These are phyloP conservation scores for Drosophila arizonae DNA, from an alignment of 1,140 invertebrate species.

Conservation along the genomic window DNA sequence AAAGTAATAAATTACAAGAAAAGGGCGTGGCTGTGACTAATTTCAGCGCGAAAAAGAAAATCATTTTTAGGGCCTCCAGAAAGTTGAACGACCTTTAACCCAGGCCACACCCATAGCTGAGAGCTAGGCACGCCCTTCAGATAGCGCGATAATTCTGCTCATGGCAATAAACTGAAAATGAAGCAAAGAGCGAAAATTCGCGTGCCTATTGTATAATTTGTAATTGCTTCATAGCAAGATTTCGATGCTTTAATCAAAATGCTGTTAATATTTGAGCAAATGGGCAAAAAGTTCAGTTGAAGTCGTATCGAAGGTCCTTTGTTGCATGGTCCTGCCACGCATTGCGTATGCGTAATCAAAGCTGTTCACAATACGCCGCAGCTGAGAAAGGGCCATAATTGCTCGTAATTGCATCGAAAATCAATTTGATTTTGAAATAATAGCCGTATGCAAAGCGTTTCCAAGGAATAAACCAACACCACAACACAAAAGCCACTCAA, in stretches of 20 bases:
- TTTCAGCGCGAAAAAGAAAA: constrained; percentile 37
- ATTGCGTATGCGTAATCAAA: constrained; percentile 42
- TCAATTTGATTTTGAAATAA: constrained; percentile 14
- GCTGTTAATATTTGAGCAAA: constrained; percentile 30
- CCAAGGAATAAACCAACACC: constrained; percentile 3
- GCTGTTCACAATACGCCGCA: constrained; percentile 11
- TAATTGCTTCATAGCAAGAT: neutral
- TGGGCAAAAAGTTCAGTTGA: constrained; percentile 21
- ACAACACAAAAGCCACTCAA: no score
- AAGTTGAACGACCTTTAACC: constrained; percentile 59
- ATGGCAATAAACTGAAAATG: constrained; percentile 19
- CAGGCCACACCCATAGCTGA: constrained; percentile 10
- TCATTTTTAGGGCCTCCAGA: constrained; percentile 14
- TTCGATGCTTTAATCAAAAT: neutral
- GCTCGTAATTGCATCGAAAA: constrained; percentile 60
- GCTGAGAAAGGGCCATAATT: constrained; percentile 42
- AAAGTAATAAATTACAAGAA: constrained; percentile 68
- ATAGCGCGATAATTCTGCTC: neutral
- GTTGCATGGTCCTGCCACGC: constrained; percentile 3
- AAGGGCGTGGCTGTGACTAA: constrained; percentile 60
- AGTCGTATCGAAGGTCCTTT: no score
- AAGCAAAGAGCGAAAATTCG: neutral
- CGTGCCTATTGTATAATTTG: neutral
- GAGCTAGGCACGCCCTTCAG: constrained; percentile 17
- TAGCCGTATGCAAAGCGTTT: no score